Percentiles rank a stretch among this genome's conserved stretches.
These are phyloP conservation scores for Oryzias dopingdopingensis DNA, from an alignment of 2,797 vertebrate genomes.

Conservation along the genomic window DNA sequence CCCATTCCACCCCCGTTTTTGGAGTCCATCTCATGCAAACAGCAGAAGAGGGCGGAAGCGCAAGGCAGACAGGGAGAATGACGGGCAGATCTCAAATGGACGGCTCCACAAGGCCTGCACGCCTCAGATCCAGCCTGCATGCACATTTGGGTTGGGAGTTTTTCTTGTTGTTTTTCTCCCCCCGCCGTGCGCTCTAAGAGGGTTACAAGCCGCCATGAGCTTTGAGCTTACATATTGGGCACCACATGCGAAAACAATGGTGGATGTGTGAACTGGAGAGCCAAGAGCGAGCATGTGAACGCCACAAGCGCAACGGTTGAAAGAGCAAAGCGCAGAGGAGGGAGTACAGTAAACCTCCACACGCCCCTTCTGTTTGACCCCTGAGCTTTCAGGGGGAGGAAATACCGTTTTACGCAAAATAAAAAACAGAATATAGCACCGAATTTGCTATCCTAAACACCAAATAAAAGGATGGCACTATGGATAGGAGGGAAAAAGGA, in stretches of 20 bases:
- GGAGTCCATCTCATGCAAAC: conserved; percentile 72
- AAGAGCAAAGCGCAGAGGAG: conserved; percentile 44
- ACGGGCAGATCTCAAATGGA: conserved; percentile 78
- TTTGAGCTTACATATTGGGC: conserved; percentile 5
- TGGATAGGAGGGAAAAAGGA: background rate
- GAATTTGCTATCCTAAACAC: background rate
- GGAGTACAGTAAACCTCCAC: conserved; percentile 30
- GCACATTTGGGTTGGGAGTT: conserved; percentile 2
- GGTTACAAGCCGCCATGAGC: conserved; percentile 10
- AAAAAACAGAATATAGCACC: background rate
- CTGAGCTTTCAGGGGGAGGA: conserved; percentile 28
- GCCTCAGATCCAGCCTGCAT: conserved; percentile 46
- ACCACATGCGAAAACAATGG: background rate
- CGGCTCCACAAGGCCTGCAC: conserved; percentile 64
- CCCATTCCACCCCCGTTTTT: conserved; percentile 53
- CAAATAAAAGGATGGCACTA: background rate
- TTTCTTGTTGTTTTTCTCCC: conserved; percentile 10
- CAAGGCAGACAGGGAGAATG: conserved; percentile 61
- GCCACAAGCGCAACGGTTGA: conserved; percentile 31
- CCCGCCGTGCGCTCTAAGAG: conserved; percentile 21
- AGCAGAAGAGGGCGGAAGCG: conserved; percentile 72
- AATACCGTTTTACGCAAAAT: background rate
- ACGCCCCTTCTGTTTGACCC: conserved; percentile 60
- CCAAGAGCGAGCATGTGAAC: conserved; percentile 12
- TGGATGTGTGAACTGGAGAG: background rate